Base-by-base conservation (phyloP, 1,140 invertebrate genomes). In the Leptopilina clavipes region DNA sequence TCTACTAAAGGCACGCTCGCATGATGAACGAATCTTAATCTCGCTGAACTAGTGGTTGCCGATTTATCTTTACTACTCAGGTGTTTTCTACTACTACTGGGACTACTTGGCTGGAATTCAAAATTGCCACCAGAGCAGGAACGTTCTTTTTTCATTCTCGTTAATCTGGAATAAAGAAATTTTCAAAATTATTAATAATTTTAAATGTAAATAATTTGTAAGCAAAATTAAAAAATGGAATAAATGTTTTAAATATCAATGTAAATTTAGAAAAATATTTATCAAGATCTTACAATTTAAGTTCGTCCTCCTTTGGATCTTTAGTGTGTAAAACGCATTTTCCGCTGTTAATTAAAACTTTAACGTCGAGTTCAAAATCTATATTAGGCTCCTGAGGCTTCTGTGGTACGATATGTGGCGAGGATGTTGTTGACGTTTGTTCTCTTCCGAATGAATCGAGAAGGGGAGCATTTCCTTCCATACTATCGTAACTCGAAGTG, bases 251-350 rank as follows among this genome's bases (percentile, higher is more conserved):
- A 31, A 2, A 31, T 31, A 2, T 31, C 1, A 31, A 31, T 2
- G 5, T 31, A 31, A 31, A 31, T 74, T 48, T 2, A 59, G 18
- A 14, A 31, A 54, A 71, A 8, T 72, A 9, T n/a, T 7, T 65
- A 8, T 44, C 3, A 43, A 31, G 72, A 44, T 48, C 87, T 87
- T 81, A 93, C 92, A 92, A 88, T 88, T 91, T 93, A 9, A 92
- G 86, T 81, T 95, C 93, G 71, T 97, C 96, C 52, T 97, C 95
- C 76, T 91, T 93, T 0, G 91, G 89, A 86, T 97, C 96, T 89
- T 98, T 98, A 0, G 97, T 98, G 89, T 99, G 97, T 3, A 99
- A 91, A 31, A 98, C 97, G 91, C 98, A 99, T 90, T 98, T 98
- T 0, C 98, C 98, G 83, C 97, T 97, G 86, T 98, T 98, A 72